Evolutionary conservation across 2,888 invertebrate genomes (phyloP), one percentile per base, ranked within the genome.

Genomic region (Plebejus melissa): DNA sequence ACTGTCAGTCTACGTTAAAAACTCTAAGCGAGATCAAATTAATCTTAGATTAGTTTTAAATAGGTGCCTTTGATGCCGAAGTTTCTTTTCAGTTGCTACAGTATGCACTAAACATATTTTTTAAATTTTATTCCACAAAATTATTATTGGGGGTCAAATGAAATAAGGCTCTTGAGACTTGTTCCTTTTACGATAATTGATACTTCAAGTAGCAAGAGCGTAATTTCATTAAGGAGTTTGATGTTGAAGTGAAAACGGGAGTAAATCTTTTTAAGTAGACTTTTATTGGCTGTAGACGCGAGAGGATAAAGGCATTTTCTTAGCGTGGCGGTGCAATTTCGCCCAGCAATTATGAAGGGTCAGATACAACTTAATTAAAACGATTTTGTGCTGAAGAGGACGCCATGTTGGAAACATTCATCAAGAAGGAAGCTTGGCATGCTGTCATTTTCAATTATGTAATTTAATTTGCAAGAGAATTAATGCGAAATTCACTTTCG

Each of bases 321-420:
- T 54, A 84, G 84, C 82, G 81, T 83, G 83, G 82, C 82, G 80
- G 84, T 85, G 86, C 85, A 88, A 90, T 91, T 91, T 87, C 87
- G 88, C 90, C 91, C 87, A 87, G 87, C 84, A 86, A 88, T 90
- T 91, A 91, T 89, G 90, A 89, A 88, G 88, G 90, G 88, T 88
- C 90, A 89, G 85, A 88, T 85, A 87, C 83, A 83, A 87, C 87
- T 91, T 91, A 92, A 92, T 92, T 91, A 92, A 91, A 88, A 83
- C 86, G 83, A 89, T 89, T 88, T 88, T 83, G 86, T 88, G 85
- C 88, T 81, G 54, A 57, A n/a, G 58, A 57, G 70, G 75, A 38
- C 76, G 72, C 50, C 46, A 72, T 72, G 54, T 72, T 50, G 54
- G 50, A 72, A 54, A 72, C 72, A 72, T 72, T 72, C 16, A 32